These are phyloP conservation scores for Apogon hyalosoma DNA, from an alignment of 2,797 vertebrate genomes.

Conservation along the genomic window DNA sequence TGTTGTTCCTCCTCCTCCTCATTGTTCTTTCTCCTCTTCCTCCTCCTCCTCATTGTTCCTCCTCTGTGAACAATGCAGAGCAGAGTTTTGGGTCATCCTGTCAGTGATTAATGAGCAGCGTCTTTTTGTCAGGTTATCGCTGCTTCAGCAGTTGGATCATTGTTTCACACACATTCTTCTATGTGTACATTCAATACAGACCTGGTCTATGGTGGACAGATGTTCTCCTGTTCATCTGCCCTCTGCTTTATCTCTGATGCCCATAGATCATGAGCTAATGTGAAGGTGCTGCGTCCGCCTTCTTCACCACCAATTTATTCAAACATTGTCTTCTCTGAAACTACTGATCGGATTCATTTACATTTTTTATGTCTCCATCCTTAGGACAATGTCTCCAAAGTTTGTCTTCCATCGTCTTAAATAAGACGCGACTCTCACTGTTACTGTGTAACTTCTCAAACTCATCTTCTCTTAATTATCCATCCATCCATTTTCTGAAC, in stretches of 20 bases:
- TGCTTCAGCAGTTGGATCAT: constrained; percentile 3
- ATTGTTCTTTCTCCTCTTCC: too few relatives aligned
- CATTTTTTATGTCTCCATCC: too few relatives aligned
- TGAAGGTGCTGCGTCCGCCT: too few relatives aligned
- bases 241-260: background rate
- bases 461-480: background rate
- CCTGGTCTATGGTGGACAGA: background rate
- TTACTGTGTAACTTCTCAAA: background rate
- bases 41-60: background rate
- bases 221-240: background rate
- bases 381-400: too few relatives aligned
- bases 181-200: background rate
- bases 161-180: constrained; percentile 6
- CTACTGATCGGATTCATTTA: too few relatives aligned
- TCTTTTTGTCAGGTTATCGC: constrained; percentile 1
- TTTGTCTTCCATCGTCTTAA: too few relatives aligned
- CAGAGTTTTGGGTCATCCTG: constrained; percentile 18
- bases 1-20: too few relatives aligned
- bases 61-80: constrained; percentile 1
- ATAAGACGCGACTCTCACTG: too few relatives aligned
- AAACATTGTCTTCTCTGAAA: too few relatives aligned
- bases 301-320: too few relatives aligned
- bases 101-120: constrained; percentile 40
- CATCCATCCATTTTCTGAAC: too few relatives aligned
- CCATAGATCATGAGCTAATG: too few relatives aligned